Base-by-base conservation (phyloP, 2,888 invertebrate species). In the Torymus aiolomorphi region DNA sequence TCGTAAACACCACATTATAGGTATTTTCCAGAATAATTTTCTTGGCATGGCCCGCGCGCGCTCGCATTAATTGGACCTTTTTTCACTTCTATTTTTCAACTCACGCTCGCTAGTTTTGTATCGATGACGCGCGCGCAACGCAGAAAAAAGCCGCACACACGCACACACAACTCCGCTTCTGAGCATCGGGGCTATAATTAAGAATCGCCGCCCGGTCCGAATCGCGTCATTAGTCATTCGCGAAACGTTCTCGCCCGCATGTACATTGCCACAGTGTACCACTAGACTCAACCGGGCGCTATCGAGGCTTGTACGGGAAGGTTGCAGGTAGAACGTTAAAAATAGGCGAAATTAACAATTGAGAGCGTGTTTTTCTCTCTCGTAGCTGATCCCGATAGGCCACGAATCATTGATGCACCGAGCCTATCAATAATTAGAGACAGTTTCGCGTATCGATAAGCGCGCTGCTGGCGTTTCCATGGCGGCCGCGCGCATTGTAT, bases 401-500 rank as follows among this genome's bases (percentile, higher is more conserved):
- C 76, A 76, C 65, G 76, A 71, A 80, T 71, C 24, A 69, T 16
- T 20, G 56, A 69, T 42, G 69, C 69, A 56, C 24, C 54, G 54
- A 56, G 56, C 69, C 69, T 56, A 56, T 69, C 69, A 56, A 69
- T 69, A 56, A 69, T n/a, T n/a, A n/a, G n/a, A 20, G 56, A 14
- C 31, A 31, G 14, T 67, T 67, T 54, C 18, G 72, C 62, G 42
- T 63, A 63, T 72, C 72, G 72, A 72, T 72, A 63, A 63, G 69
- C n/a, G 10, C 4, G 13, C 5, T 42, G 63, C n/a, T 13, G 31
- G 42, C 13, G 62, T 72, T 31, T 16, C 52, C 62, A 20, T 18
- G 54, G 11, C 52, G 54, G 10, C 54, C 31, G 62, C 42, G 62
- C 42, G 42, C 72, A 63, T 72, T 63, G 62, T 72, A 62, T 72